These are phyloP conservation scores for Blastomussa wellsi DNA, from an alignment of 92 coral and sea anemone species.

Conservation along the genomic window DNA sequence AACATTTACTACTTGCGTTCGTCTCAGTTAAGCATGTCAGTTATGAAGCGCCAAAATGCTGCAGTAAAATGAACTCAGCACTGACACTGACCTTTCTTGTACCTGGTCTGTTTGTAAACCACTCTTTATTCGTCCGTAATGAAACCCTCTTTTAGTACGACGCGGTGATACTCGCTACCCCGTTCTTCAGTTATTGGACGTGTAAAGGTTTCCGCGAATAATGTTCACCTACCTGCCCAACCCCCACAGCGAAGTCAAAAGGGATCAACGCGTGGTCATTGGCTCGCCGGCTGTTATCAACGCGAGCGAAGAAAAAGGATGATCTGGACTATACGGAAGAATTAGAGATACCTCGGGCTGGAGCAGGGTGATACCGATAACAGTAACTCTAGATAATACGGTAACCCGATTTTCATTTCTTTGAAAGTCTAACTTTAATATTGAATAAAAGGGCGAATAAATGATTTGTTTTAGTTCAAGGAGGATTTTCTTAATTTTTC, in stretches of 20 bases:
- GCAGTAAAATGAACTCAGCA: background rate
- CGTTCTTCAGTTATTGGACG: background rate
- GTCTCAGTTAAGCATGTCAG: background rate
- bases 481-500: too few species aligned
- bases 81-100: background rate
- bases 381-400: too few species aligned
- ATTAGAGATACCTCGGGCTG: too few species aligned
- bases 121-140: background rate
- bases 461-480: too few species aligned
- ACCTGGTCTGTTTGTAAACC: background rate
- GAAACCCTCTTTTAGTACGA: background rate
- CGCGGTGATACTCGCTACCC: background rate
- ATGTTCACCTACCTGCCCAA: constrained; percentile 8
- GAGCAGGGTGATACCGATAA: too few species aligned
- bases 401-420: too few species aligned
- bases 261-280: background rate
- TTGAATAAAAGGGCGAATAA: too few species aligned
- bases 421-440: too few species aligned
- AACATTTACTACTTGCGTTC: background rate
- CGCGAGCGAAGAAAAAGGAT: too few species aligned
- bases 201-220: background rate
- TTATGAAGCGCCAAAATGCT: background rate
- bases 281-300: background rate
- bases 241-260: constrained; percentile 4
- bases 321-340: too few species aligned